Evolutionary conservation across 2,888 invertebrate genomes (phyloP), one percentile per base, ranked within the genome.

Genomic region (Drosophila tripunctata): DNA sequence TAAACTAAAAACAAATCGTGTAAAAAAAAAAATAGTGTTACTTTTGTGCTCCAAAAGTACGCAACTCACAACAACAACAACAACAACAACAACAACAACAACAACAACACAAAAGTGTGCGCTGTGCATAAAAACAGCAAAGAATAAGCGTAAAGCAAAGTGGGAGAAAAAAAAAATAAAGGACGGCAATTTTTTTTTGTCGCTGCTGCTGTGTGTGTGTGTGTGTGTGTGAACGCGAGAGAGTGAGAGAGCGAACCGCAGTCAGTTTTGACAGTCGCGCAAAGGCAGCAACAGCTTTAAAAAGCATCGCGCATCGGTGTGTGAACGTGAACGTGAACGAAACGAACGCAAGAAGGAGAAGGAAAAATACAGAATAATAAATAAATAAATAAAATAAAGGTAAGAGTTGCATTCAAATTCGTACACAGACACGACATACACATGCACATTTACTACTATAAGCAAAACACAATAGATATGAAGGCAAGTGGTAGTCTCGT

Each of bases 321-420:
- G 45, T n/a, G n/a, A n/a, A n/a, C n/a, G n/a, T n/a, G n/a, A n/a
- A n/a, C n/a, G n/a, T n/a, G n/a, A n/a, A n/a, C n/a, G n/a, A n/a
- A 50, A 41, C 24, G 24, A 56, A 45, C 10, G 33, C 50, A 62
- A 52, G 36, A 47, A 54, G 38, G 41, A 61, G n/a, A 24, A 33
- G 24, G 35, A 63, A 63, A 41, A 44, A 65, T n/a, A n/a, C n/a
- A n/a, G n/a, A n/a, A n/a, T n/a, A n/a, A n/a, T n/a, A n/a, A n/a
- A n/a, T n/a, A n/a, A n/a, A n/a, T n/a, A n/a, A n/a, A n/a, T n/a
- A n/a, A n/a, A n/a, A n/a, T n/a, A 63, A 76, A 78, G 81, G 81
- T 78, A 73, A 69, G 67, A 80, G 65, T 47, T 83, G 78, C 84
- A 77, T 60, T 40, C 47, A 31, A 45, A 45, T 56, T 58, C 22